These are phyloP conservation scores for Lutjanus erythropterus DNA, from an alignment of 2,113 vertebrate genomes.

Conservation along the genomic window DNA sequence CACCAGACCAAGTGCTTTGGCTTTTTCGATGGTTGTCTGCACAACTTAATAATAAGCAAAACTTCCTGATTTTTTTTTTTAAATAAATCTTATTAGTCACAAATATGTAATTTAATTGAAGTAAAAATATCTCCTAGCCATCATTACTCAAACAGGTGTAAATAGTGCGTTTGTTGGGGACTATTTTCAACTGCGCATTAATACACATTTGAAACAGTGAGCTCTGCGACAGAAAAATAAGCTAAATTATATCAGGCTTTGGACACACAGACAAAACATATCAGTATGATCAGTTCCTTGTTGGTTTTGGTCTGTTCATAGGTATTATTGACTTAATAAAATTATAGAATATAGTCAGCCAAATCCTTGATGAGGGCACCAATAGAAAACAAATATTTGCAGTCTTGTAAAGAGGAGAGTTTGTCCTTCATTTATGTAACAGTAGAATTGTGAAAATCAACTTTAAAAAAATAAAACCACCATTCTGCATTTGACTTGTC, in stretches of 20 bases:
- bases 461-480: background rate
- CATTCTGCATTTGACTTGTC: background rate
- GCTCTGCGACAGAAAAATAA: background rate
- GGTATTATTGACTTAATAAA: slow-evolving; percentile 5
- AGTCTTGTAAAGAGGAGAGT: background rate
- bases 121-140: too few relatives aligned
- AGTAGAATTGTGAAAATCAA: background rate
- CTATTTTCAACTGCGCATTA: background rate
- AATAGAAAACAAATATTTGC: background rate
- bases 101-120: background rate
- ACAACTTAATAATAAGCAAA: too few relatives aligned
- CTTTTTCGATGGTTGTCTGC: too few relatives aligned
- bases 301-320: slow-evolving; percentile 8
- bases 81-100: background rate
- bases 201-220: slow-evolving; percentile 13
- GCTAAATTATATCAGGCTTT: slow-evolving; percentile 6
- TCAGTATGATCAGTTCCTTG: background rate
- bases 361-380: too few relatives aligned
- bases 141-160: slow-evolving; percentile 2
- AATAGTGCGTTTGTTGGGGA: slow-evolving; percentile 35
- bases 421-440: slow-evolving; percentile 27
- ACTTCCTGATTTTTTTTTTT: too few relatives aligned
- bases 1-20: too few relatives aligned
- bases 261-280: background rate
- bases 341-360: background rate